Evolutionary conservation across 2,888 invertebrate species (phyloP).

Genomic region (Eupeodes latifasciatus): DNA sequence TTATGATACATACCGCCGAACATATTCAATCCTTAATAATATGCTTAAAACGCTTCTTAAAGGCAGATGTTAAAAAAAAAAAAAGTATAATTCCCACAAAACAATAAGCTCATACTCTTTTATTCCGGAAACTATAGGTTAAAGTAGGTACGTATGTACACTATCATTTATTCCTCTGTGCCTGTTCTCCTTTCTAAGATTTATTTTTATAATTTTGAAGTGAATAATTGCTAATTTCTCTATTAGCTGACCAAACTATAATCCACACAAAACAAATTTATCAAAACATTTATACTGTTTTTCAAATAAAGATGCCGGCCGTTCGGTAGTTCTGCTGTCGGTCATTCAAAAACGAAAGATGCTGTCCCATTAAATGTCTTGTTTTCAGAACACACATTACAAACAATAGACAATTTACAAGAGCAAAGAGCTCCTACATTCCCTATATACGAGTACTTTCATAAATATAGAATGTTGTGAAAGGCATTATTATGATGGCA

Average conservation of each 20-base stretch:
- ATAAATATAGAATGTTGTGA: not conserved
- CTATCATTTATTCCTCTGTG: not conserved
- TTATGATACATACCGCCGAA: not conserved
- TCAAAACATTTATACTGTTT: slow-evolving; percentile 78
- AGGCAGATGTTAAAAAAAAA: slow-evolving; percentile 17
- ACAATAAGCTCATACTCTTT: not conserved
- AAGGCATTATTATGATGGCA: slow-evolving; percentile 5
- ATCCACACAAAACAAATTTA: slow-evolving; percentile 75
- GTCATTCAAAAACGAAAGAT: not conserved
- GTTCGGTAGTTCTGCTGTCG: not conserved
- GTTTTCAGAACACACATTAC: slow-evolving; percentile 30
- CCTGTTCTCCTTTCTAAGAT: slow-evolving; percentile 56
- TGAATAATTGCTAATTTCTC: slow-evolving; percentile 81
- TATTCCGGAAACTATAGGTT: not conserved
- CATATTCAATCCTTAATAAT: slow-evolving; percentile 10
- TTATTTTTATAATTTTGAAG: slow-evolving; percentile 79
- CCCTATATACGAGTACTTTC: no score
- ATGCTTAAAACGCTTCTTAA: not conserved
- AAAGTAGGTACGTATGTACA: no score
- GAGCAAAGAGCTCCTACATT: slow-evolving; percentile 23
- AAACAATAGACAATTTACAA: slow-evolving; percentile 52
- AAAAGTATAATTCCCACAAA: slow-evolving; percentile 21
- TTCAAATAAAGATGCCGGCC: slow-evolving; percentile 49
- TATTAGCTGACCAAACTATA: slow-evolving; percentile 78
- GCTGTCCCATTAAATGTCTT: slow-evolving; percentile 14